Conservation (phyloP, 2,797 vertebrate species). For the Natrix natrix region DNA sequence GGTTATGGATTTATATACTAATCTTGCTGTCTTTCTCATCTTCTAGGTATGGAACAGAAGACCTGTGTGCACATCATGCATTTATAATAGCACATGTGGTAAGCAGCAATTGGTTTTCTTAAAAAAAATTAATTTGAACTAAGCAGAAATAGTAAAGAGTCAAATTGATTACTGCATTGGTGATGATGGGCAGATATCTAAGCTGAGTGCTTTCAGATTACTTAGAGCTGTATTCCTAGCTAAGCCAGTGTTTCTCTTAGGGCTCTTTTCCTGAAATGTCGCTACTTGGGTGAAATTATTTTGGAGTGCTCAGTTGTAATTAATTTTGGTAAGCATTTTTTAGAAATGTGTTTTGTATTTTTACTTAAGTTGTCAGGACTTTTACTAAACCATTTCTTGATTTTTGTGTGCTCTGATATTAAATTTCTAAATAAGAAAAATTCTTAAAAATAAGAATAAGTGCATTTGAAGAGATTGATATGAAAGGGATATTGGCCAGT, state of each 20-base stretch:
- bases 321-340: neutral
- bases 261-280: neutral
- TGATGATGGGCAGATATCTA: neutral
- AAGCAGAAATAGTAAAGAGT: neutral
- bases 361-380: neutral
- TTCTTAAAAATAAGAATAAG: neutral
- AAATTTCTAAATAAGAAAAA: neutral
- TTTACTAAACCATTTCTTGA: neutral
- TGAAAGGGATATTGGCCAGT: neutral
- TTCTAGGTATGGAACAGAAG: slow-evolving; percentile 87
- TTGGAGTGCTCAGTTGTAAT: neutral
- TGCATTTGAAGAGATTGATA: neutral
- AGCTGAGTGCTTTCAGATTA: neutral
- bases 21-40: neutral
- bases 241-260: neutral
- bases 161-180: neutral
- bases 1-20: neutral
- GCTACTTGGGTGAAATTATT: neutral
- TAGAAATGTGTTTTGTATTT: neutral
- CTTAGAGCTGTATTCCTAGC: neutral
- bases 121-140: neutral
- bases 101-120: slow-evolving; percentile 59
- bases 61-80: slow-evolving; percentile 90
- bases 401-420: neutral
- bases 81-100: slow-evolving; percentile 85